Base-by-base conservation (phyloP, 2,888 invertebrate genomes). In the Cantharis nigra region DNA sequence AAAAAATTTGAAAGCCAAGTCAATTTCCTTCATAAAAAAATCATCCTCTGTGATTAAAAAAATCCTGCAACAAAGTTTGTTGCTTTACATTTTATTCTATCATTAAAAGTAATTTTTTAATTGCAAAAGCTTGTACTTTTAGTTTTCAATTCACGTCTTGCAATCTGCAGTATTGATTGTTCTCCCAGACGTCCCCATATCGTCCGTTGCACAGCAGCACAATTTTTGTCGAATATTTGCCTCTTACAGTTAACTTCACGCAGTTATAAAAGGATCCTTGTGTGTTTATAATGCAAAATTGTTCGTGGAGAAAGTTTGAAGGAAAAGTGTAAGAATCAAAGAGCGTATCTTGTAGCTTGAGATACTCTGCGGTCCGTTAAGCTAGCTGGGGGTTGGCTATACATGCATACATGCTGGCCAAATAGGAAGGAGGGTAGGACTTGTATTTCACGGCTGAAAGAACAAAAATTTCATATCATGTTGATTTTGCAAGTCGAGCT, bases 401-500 rank as follows among this genome's bases (percentile, higher is more conserved):
- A 69, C 69, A 72, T 69, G 69, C 62, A 72, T 67, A 73, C 16
- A 72, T 26, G 16, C 64, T 71, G 74, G 63, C 75, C 71, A 49
- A 71, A 70, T 70, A 64, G 74, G 71, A 74, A 71, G 76, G 70
- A 78, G 80, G 82, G 80, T 76, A 77, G 83, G 83, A 83, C 84
- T 85, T 85, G 85, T 83, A 84, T 85, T 85, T 85, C 83, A 84
- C 85, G 85, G 83, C 78, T 85, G 85, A 83, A 79, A 81, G 85
- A 83, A 82, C 86, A 86, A 87, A 87, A 87, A 86, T 87, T 86
- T 87, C 87, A 87, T 87, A 87, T 86, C 85, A 85, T 85, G 87
- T 85, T 86, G 86, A 86, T 86, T 86, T 85, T 85, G 83, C 83
- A 84, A 84, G 83, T 83, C 82, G 81, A 80, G 77, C 80, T 30